Conservation (phyloP, 1,140 invertebrate species). For the Cepaea nemoralis region DNA sequence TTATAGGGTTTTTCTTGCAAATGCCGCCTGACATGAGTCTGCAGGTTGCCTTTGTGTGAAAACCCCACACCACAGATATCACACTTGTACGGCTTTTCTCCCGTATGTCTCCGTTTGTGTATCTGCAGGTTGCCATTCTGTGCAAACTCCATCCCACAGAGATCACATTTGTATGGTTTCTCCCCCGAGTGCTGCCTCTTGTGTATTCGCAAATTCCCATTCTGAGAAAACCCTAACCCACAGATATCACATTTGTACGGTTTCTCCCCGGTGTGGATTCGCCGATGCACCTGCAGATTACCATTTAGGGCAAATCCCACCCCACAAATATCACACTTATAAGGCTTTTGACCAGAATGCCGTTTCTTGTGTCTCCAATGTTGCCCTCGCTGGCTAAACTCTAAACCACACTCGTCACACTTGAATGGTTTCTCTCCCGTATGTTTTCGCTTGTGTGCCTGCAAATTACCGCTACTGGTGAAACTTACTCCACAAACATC, state of each 20-base stretch:
- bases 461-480: background rate
- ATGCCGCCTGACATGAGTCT: background rate
- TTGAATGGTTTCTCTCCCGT: conserved; percentile 21
- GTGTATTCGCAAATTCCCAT: conserved; percentile 70
- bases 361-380: background rate
- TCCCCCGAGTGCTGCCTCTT: conserved; percentile 69
- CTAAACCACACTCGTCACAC: conserved; percentile 5
- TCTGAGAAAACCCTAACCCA: conserved; percentile 60
- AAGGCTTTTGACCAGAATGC: conserved; percentile 6
- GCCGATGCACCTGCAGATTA: conserved; percentile 18
- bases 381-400: background rate
- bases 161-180: conserved; percentile 53
- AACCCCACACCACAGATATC: conserved; percentile 5
- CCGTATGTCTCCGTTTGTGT: conserved; percentile 13
- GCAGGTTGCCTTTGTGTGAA: background rate
- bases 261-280: conserved; percentile 36
- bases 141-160: conserved; percentile 54
- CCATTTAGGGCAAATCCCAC: conserved; percentile 23
- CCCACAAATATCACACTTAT: conserved; percentile 12
- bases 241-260: conserved; percentile 12
- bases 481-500: background rate
- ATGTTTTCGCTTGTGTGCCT: conserved; percentile 9
- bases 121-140: conserved; percentile 12
- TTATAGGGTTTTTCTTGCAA: conserved; percentile 22
- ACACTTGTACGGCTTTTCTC: conserved; percentile 18